Base-by-base conservation (phyloP, 2,113 vertebrate genomes). In the Colius striatus region DNA sequence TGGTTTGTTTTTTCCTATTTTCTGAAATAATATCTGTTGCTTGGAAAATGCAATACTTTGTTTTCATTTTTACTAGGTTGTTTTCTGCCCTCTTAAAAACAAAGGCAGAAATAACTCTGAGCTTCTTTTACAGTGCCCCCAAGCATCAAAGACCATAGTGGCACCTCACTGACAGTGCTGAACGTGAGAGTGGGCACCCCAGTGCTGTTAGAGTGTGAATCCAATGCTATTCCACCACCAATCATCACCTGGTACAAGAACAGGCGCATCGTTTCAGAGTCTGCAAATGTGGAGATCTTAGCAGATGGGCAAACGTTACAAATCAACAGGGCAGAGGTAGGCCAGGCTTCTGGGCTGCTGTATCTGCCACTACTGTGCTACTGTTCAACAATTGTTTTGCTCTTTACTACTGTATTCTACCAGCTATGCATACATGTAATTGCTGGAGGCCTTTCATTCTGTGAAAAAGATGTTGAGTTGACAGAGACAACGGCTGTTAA, bases 191-290 rank as follows among this genome's bases (percentile, higher is more conserved):
- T 97, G 62, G 99, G 98, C 13, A 96, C 96, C 60, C 95, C 97
- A 0, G 98, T 98, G 43, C 98, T 90, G 2, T 79, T 99, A 90
- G 97, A 98, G 81, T 99, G 99, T 16, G 98, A 99, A 89, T 99
- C 99, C 17, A 99, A 99, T 3, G 99, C 99, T 36, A 98, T 99
- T 21, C 99, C 99, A 9, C 98, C 99, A 62, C 99, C 99, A 1
- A 96, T 98, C 82, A 93, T 99, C 97, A 98, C 98, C 87, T 99
- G 99, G 99, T 99, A 99, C 97, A 99, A 99, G 98, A 99, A 99
- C 43, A 98, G 99, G 62, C 97, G 94, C 68, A 45, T 94, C 67
- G 79, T 99, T 63, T 93, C 97, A 1, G 98, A 98, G 47, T 98
- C 99, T 5, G 87, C 97, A 61, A 98, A 97, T 8, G 4, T 98